Evolutionary conservation across 2,888 invertebrate genomes (phyloP).

Genomic region (Mesochorus sp.): DNA sequence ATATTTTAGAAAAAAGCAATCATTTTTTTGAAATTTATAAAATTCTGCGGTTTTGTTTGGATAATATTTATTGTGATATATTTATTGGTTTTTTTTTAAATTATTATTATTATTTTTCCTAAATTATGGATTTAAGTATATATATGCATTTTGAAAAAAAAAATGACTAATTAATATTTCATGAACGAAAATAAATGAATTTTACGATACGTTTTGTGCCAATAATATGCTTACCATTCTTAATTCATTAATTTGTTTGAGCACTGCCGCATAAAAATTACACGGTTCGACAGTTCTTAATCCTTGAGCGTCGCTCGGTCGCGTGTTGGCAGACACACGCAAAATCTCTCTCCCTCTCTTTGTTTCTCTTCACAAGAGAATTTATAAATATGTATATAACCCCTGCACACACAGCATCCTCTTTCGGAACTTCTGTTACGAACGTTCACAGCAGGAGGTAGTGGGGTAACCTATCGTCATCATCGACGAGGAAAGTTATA

Average conservation of each 20-base stretch:
- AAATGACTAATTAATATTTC: slow-evolving; percentile 17
- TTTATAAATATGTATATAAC: slow-evolving; percentile 17
- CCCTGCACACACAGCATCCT: slow-evolving; percentile 53
- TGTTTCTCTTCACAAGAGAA: slow-evolving; percentile 19
- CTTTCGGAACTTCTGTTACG: slow-evolving; percentile 75
- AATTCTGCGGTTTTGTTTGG: no score
- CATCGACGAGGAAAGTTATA: slow-evolving; percentile 57
- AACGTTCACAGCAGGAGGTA: slow-evolving; percentile 72
- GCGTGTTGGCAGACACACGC: slow-evolving; percentile 70
- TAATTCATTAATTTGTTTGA: slow-evolving; percentile 74
- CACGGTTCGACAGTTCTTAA: slow-evolving; percentile 78
- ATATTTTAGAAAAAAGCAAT: no score
- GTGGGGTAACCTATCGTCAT: slow-evolving; percentile 61
- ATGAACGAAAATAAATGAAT: not conserved
- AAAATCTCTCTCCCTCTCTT: slow-evolving; percentile 22
- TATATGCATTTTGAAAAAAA: not conserved
- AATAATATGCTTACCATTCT: slow-evolving; percentile 49
- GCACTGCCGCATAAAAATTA: slow-evolving; percentile 71
- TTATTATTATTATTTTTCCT: no score
- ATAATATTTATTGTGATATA: no score
- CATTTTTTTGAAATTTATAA: no score
- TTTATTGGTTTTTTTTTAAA: no score
- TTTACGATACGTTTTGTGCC: slow-evolving; percentile 10
- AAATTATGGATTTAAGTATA: no score
- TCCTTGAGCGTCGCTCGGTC: slow-evolving; percentile 73